Conservation (phyloP, 2,113 vertebrate genomes). For the Syngnathus scovelli region DNA sequence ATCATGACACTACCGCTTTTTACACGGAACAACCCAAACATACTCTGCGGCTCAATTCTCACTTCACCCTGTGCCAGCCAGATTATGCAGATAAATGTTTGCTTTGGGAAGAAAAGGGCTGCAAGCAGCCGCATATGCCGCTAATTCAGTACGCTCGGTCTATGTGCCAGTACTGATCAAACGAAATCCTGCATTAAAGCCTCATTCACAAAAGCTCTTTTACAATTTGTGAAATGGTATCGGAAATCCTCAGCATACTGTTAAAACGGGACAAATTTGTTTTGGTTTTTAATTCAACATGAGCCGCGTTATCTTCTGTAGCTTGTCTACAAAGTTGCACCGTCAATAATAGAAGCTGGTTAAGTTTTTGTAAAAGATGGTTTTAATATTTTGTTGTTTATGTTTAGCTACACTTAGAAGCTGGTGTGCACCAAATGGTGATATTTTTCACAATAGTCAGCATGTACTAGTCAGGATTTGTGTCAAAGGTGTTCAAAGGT, state of each 20-base stretch:
- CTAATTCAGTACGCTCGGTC: constrained; percentile 48
- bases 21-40: constrained; percentile 9
- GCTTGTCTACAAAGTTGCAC: too few relatives aligned
- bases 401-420: not conserved
- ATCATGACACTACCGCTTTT: constrained; percentile 42
- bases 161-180: constrained; percentile 35
- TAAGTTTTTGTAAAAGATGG: not conserved
- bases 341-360: not conserved
- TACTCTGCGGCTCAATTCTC: constrained; percentile 30
- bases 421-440: not conserved
- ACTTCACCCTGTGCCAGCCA: constrained; percentile 41
- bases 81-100: constrained; percentile 63
- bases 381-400: not conserved
- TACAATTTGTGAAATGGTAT: constrained; percentile 9
- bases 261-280: not conserved
- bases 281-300: not conserved
- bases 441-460: constrained; percentile 1
- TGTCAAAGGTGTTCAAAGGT: not conserved
- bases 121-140: constrained; percentile 53
- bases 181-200: constrained; percentile 37
- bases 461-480: not conserved
- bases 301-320: not conserved
- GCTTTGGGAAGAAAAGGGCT: constrained; percentile 42
- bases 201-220: constrained; percentile 15
- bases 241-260: not conserved